Evolutionary conservation across 2,797 vertebrate species (phyloP).

Genomic region (Hylomyscus alleni): DNA sequence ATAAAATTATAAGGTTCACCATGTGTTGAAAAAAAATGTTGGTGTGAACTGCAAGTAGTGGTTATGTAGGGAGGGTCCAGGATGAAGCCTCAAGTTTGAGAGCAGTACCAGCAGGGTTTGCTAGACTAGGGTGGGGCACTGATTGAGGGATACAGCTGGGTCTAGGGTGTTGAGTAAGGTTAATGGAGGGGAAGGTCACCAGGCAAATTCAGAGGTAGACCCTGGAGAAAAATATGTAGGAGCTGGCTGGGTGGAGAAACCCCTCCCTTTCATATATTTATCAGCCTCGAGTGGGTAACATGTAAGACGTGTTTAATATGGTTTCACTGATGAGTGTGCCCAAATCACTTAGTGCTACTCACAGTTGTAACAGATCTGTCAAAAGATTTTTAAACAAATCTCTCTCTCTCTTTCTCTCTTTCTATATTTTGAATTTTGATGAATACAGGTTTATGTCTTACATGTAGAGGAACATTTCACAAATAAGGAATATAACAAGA

Average conservation of each 20-base stretch:
- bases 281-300: background rate
- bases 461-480: background rate
- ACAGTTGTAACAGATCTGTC: conserved; percentile 43
- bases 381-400: too few species aligned
- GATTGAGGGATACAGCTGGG: background rate
- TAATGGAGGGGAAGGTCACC: background rate
- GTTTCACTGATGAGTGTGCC: conserved; percentile 39
- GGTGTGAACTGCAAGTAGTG: background rate
- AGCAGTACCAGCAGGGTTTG: background rate
- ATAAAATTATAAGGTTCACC: too few species aligned
- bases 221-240: background rate
- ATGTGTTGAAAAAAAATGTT: background rate
- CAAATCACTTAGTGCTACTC: conserved; percentile 38
- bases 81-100: background rate
- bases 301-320: conserved; percentile 61
- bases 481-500: background rate
- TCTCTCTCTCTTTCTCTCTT: too few species aligned
- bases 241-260: background rate
- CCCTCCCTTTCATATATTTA: background rate
- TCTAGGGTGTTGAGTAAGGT: background rate
- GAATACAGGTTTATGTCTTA: background rate
- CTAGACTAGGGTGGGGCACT: background rate
- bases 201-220: background rate
- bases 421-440: conserved; percentile 23
- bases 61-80: background rate